Evolutionary conservation across 2,113 vertebrate genomes (phyloP), one percentile per base, ranked within the genome.

Genomic region (Laticauda laticaudata): DNA sequence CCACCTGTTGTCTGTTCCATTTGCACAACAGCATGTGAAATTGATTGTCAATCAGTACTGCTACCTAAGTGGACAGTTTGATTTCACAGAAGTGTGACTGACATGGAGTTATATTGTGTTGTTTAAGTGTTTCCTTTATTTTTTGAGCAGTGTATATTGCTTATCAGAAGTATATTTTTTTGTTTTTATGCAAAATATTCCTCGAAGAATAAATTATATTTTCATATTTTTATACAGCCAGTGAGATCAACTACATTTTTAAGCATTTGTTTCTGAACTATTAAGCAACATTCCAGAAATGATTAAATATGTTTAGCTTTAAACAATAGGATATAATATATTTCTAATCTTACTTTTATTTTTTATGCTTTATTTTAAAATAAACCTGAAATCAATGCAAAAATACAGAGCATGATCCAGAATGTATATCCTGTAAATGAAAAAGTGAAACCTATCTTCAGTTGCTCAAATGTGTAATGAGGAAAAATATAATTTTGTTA

Each of bases 191-290:
- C 29, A 69, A 69, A 69, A 69, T 2, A 5, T 69, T n/a, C 64
- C 5, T 6, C 5, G 14, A 15, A 69, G 29, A 69, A 34, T 69
- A 64, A 39, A 5, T 24, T 56, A 34, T 81, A 34, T n/a, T 75
- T 90, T 75, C 26, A n/a, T 24, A 81, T 53, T 34, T 81, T 92
- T 94, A 23, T 11, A 75, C 1, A 43, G 88, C 93, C 43, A 91
- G 69, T 92, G 85, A 91, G 21, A 9, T 23, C 7, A 81, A 86
- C 54, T 95, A 39, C 43, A 43, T 81, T 90, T 90, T 54, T 88
- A 91, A 88, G 45, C 12, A 56, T 75, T 55, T 4, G 9, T 51
- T 86, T 85, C 4, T 51, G 53, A 43, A 15, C 26, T 18, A 55
- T 56, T 64, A 88, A 10, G 29, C 5, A 57, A 29, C 8, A 86